Conservation (phyloP, 2,888 invertebrate species). For the Frankliniella fusca region DNA sequence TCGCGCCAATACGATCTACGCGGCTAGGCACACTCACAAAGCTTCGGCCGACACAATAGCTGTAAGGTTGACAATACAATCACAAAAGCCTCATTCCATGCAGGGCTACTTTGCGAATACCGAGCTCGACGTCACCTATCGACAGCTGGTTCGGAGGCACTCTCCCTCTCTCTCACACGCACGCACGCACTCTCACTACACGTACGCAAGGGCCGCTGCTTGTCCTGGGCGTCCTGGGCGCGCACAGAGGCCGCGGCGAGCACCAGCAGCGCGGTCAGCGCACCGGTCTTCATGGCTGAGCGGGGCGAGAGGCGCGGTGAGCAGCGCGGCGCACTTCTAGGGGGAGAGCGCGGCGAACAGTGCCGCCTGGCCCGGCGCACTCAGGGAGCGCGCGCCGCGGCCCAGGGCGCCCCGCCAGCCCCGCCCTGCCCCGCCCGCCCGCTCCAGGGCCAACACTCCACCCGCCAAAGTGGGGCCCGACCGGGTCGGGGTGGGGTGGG, state of each 20-base stretch:
- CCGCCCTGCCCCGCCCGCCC: background rate
- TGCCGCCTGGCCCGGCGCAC: background rate
- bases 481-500: too few species aligned
- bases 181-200: background rate
- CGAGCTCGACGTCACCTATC: too few species aligned
- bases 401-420: background rate
- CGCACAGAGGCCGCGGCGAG: background rate
- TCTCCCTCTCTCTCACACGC: too few species aligned
- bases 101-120: too few species aligned
- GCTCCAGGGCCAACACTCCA: background rate
- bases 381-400: background rate
- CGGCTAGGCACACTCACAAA: too few species aligned
- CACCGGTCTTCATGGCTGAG: background rate
- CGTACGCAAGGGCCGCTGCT: slow-evolving; percentile 2
- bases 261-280: background rate
- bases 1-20: too few species aligned
- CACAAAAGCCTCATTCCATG: too few species aligned
- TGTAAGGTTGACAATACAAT: too few species aligned
- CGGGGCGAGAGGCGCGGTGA: background rate
- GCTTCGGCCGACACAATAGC: too few species aligned
- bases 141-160: too few species aligned
- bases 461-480: background rate
- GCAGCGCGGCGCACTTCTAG: background rate
- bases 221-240: slow-evolving; percentile 5
- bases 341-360: background rate